phyloP scores from a whole-genome alignment of 2,113 vertebrate genomes.

The Callipepla squamata region DNA sequence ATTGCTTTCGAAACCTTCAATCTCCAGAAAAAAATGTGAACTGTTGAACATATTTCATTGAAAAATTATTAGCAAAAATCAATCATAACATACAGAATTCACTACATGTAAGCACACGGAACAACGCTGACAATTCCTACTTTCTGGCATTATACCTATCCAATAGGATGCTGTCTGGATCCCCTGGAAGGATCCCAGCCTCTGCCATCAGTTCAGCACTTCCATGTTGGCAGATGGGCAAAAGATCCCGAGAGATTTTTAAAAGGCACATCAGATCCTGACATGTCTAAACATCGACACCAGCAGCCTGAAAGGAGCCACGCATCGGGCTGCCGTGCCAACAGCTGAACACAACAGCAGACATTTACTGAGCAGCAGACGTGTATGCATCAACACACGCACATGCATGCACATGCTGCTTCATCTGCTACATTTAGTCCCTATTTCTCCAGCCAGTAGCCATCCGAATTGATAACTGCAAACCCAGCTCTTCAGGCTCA shows the following conservation, averaged over 20 bases:
- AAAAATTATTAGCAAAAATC: neutral
- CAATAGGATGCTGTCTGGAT: neutral
- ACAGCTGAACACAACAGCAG: neutral
- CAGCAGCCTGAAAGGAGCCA: neutral
- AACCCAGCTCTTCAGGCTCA: neutral
- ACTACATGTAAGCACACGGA: accelerated
- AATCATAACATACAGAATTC: neutral
- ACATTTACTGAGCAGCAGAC: neutral
- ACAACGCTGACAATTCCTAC: neutral
- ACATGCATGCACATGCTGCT: neutral
- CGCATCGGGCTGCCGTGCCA: neutral
- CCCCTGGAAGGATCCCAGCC: neutral
- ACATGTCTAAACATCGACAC: neutral
- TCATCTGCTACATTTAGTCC: neutral
- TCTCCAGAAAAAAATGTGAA: constrained; percentile 83
- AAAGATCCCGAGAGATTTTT: constrained; percentile 6
- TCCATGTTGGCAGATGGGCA: neutral
- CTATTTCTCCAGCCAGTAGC: neutral
- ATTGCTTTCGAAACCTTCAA: constrained; percentile 81
- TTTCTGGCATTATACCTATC: neutral
- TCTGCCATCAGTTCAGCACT: neutral
- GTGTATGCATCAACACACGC: no score
- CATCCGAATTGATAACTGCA: neutral
- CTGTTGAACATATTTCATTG: constrained; percentile 54
- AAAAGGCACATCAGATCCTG: neutral